Evolutionary conservation across 2,888 invertebrate species (phyloP).

Genomic region (Acleris laterana): DNA sequence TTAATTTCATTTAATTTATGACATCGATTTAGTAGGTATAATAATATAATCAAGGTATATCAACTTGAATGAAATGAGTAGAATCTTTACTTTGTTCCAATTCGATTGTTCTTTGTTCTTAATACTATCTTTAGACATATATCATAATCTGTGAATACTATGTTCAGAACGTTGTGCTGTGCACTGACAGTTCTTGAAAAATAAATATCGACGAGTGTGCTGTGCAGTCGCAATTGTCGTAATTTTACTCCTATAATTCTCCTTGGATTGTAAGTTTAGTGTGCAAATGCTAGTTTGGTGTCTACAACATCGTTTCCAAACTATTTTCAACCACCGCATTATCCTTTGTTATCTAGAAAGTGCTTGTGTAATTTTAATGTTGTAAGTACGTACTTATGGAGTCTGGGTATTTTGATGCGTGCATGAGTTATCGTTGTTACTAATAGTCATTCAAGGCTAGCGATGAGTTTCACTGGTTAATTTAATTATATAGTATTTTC

Average conservation of each 20-base stretch:
- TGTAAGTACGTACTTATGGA: constrained; percentile 30
- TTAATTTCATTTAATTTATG: no score
- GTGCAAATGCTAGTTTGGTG: no score
- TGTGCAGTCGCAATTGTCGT: background rate
- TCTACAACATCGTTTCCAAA: background rate
- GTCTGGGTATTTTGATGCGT: constrained; percentile 45
- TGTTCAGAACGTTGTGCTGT: constrained; percentile 1
- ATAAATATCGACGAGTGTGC: constrained; percentile 2
- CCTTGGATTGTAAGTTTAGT: no score
- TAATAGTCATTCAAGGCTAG: constrained; percentile 68
- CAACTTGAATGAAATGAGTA: no score
- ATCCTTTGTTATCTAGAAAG: background rate
- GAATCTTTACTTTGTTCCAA: background rate
- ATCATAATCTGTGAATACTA: no score
- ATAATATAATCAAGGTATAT: no score
- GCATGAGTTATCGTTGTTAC: constrained; percentile 59
- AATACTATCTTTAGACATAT: background rate
- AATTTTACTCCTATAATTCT: no score
- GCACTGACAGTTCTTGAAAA: constrained; percentile 1
- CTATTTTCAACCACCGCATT: background rate
- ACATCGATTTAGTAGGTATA: no score
- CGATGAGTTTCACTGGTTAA: constrained; percentile 46
- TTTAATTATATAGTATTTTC: constrained; percentile 47
- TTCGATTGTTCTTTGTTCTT: no score
- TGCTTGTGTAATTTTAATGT: constrained; percentile 24